phyloP scores from a whole-genome alignment of 2,797 vertebrate species.

The Taenioides sp. region DNA sequence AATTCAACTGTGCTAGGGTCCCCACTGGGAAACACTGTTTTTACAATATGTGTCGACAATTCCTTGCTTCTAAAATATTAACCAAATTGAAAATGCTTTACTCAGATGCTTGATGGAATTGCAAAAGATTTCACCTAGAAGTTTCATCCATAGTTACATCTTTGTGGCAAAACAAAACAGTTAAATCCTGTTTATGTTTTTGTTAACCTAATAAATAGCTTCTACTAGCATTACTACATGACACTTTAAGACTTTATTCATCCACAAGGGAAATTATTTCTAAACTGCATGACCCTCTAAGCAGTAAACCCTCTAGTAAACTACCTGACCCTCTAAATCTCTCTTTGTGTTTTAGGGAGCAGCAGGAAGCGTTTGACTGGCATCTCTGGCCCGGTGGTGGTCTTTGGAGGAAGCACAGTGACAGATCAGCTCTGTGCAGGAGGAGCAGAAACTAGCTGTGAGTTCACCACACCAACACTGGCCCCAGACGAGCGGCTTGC shows the following conservation, averaged over 20 bases:
- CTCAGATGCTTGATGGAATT: not conserved
- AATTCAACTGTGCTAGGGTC: too few species aligned
- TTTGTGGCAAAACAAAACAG: not conserved
- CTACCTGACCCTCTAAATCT: not conserved
- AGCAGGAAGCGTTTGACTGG: slow-evolving; percentile 73
- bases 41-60: not conserved
- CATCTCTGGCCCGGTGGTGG: slow-evolving; percentile 57
- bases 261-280: too few species aligned
- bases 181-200: not conserved
- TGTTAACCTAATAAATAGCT: not conserved
- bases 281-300: not conserved
- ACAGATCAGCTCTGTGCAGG: slow-evolving; percentile 79
- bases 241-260: too few species aligned
- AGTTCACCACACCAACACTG: slow-evolving; percentile 26
- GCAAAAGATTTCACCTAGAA: too few species aligned
- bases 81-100: not conserved
- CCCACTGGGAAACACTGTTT: too few species aligned
- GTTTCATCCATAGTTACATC: not conserved
- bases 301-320: not conserved
- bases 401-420: slow-evolving; percentile 73
- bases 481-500: slow-evolving; percentile 28
- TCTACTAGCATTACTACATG: too few species aligned
- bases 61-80: not conserved
- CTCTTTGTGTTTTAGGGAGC: slow-evolving; percentile 10
- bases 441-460: slow-evolving; percentile 47